Conservation (phyloP, 2,113 vertebrate genomes). For the Chloebia gouldiae region DNA sequence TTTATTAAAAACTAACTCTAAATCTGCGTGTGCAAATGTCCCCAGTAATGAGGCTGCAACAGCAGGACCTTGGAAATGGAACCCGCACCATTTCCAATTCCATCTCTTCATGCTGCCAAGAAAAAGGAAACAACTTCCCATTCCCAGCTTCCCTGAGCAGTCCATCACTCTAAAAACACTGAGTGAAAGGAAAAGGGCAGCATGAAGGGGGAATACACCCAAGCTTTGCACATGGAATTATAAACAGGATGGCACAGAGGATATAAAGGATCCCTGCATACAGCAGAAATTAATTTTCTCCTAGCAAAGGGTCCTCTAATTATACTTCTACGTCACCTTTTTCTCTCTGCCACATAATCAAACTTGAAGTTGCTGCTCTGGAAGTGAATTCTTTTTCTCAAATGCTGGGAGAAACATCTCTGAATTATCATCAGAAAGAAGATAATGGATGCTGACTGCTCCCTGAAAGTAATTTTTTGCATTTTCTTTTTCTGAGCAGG, state of each 20-base stretch:
- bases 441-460: constrained; percentile 27
- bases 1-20: neutral
- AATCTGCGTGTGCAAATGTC: neutral
- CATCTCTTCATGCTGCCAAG: neutral
- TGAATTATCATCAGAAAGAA: constrained; percentile 49
- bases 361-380: neutral
- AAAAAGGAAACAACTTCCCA: neutral
- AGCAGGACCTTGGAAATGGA: neutral
- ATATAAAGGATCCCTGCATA: neutral
- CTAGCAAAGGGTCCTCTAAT: neutral
- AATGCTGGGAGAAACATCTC: neutral
- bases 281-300: constrained; percentile 15
- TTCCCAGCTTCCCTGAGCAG: neutral
- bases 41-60: neutral
- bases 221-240: neutral
- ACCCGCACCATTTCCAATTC: too few species aligned
- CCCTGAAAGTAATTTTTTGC: constrained; percentile 33
- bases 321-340: neutral
- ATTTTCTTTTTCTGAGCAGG: constrained; percentile 23
- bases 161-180: neutral
- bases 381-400: neutral
- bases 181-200: neutral
- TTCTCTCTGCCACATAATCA: constrained; percentile 6
- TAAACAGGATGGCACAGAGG: neutral
- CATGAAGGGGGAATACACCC: neutral